A percentile compares a stretch with the other conserved stretches of the same genome.
Conservation (phyloP, 2,113 vertebrate genomes). For the Gallinago paraguaiae region DNA sequence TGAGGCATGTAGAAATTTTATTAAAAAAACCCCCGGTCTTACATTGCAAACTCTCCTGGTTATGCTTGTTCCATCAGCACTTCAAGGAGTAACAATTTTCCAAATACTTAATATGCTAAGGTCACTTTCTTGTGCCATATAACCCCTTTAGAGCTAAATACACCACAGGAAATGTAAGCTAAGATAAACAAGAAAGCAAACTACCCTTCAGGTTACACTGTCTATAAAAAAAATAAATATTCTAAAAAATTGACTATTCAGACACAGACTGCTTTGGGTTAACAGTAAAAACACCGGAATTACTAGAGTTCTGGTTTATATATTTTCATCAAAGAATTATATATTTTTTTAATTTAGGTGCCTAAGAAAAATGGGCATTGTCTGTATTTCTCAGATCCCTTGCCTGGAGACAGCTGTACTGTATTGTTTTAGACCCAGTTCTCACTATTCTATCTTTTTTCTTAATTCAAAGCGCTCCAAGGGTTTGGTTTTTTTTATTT, state of each 20-base stretch:
- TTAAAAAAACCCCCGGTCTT: neutral
- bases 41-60: neutral
- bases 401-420: conserved; percentile 22
- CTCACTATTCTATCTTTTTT: conserved; percentile 37
- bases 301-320: neutral
- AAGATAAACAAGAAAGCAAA: neutral
- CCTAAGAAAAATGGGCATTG: neutral
- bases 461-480: conserved; percentile 35
- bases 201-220: neutral
- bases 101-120: neutral
- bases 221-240: neutral
- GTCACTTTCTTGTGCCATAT: neutral
- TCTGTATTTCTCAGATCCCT: conserved; percentile 27
- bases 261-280: neutral
- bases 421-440: conserved; percentile 45
- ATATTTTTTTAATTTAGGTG: neutral
- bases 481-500: neutral
- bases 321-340: neutral
- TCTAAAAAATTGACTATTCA: neutral
- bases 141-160: neutral
- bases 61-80: rapidly evolving
- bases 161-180: neutral
- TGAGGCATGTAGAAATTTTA: neutral
- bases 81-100: neutral
- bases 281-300: neutral